Base-by-base conservation (phyloP, 2,113 vertebrate species). In the Grantiella picta region DNA sequence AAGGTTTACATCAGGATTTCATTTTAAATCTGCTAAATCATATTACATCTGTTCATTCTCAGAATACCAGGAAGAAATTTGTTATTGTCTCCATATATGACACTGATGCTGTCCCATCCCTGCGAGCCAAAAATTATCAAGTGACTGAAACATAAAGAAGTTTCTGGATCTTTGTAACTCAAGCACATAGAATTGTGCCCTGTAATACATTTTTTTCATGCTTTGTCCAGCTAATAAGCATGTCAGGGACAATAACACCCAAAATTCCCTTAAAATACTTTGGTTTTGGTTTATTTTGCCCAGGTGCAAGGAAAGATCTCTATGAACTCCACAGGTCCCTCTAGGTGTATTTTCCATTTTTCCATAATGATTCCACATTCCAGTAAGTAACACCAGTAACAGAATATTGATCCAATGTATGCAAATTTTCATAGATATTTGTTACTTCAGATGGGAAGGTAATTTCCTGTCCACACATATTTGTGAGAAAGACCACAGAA, bases 161-260 rank as follows among this genome's bases (percentile, higher is more conserved):
- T 69, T 86, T 72, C n/a, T 77, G 24, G 63, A 29, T 11, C 11
- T 65, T 78, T 42, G 8, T 36, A 36, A 83, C 7, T 60, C 10
- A 77, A 35, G 6, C 3, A 1, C 53, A 36, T 5, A 77, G 45
- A 70, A 70, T 18, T 87, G 5, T 69, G 9, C 5, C 29, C 4
- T 49, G 2, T 31, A 24, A 49, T 0, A 3, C 2, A 2, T 4
- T 49, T 38, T 64, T 40, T 15, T 75, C 3, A 20, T 23, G 5
- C 4, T 60, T 73, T 65, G 11, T 19, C 21, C 12, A 28, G 10
- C 14, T 38, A 24, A 29, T 66, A n/a, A 75, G 45, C 42, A 42
- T 18, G 4, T 22, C 29, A 29, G 21, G 54, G 33, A 36, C 7
- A 69, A 28, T 25, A 15, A 35, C 8, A 53, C n/a, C 10, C 12